Evolutionary conservation across 2,888 invertebrate species (phyloP).

Genomic region (Celastrina argiolus): DNA sequence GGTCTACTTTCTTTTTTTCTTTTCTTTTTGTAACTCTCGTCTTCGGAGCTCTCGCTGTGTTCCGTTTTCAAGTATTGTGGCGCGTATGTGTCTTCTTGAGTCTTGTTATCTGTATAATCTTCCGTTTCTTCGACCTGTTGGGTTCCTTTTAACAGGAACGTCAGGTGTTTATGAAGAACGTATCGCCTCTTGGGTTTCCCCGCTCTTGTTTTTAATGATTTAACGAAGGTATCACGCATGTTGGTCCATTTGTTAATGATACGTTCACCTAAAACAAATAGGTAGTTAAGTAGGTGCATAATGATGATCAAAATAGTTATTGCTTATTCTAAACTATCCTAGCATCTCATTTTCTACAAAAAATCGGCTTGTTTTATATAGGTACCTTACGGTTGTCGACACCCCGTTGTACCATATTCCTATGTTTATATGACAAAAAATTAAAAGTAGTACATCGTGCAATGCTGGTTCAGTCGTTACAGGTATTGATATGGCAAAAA

Average conservation of each 20-base stretch:
- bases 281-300: too few species aligned
- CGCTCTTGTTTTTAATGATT: constrained; percentile 51
- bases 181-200: constrained; percentile 55
- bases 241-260: constrained; percentile 66
- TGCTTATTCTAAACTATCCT: too few species aligned
- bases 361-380: too few species aligned
- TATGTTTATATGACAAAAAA: too few species aligned
- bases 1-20: constrained; percentile 31
- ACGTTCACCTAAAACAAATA: constrained; percentile 50
- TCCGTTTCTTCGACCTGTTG: constrained; percentile 38
- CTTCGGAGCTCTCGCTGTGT: constrained; percentile 29
- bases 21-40: constrained; percentile 34
- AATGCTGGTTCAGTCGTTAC: too few species aligned
- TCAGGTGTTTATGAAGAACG: constrained; percentile 52
- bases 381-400: too few species aligned
- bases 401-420: too few species aligned
- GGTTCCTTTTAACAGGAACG: constrained; percentile 49
- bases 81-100: constrained; percentile 23
- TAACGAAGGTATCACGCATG: constrained; percentile 62
- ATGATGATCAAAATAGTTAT: too few species aligned
- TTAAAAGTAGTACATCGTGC: too few species aligned
- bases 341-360: too few species aligned
- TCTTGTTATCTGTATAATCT: constrained; percentile 27
- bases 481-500: too few species aligned
- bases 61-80: constrained; percentile 33